phyloP scores from a whole-genome alignment of 2,797 vertebrate genomes.

The Buphagus erythrorhynchus region DNA sequence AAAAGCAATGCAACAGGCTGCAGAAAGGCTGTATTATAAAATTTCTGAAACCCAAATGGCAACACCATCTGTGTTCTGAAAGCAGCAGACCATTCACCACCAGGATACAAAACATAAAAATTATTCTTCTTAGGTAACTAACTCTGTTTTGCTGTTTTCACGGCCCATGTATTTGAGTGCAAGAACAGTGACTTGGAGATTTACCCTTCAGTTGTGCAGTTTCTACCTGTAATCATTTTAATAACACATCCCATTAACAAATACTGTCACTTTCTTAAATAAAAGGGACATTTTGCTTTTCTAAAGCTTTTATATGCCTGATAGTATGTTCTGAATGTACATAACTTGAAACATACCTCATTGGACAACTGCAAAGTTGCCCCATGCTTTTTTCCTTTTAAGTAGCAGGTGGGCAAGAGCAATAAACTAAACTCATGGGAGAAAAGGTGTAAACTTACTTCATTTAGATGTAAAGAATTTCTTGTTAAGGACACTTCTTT shows the following conservation, averaged over 20 bases:
- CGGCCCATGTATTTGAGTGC: not conserved
- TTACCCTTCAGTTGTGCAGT: not conserved
- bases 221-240: not conserved
- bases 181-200: not conserved
- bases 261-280: not conserved
- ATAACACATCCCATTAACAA: not conserved
- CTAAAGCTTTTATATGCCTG: not conserved
- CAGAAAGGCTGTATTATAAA: not conserved
- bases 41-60: not conserved
- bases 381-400: not conserved
- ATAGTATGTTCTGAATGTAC: not conserved
- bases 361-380: rapidly evolving
- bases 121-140: not conserved
- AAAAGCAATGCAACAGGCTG: not conserved
- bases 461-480: not conserved
- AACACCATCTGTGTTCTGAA: not conserved
- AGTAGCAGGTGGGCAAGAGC: not conserved
- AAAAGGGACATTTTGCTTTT: not conserved
- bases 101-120: not conserved
- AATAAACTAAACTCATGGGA: not conserved
- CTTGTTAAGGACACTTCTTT: not conserved
- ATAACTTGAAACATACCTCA: not conserved
- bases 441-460: not conserved
- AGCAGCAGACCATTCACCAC: not conserved
- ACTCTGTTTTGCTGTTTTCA: not conserved